Conservation (phyloP, 2,113 vertebrate species). For the Bubalus kerabau region DNA sequence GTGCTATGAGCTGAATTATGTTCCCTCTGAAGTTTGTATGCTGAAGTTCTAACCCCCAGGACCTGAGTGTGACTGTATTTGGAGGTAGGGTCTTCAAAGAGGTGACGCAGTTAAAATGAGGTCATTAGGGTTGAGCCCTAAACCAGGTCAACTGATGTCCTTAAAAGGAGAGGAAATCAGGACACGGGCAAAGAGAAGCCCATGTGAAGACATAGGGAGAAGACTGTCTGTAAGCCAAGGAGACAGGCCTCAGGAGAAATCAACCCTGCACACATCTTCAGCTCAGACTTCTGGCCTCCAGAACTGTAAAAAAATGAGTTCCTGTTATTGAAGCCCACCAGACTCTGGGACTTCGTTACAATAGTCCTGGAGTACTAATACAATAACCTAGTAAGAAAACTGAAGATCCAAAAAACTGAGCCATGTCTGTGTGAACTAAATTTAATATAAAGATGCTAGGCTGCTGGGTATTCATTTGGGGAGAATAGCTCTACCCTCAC, state of each 20-base stretch:
- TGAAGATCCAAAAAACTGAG: background rate
- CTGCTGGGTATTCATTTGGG: background rate
- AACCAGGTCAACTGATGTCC: background rate
- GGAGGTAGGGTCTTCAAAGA: background rate
- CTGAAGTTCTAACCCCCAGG: background rate
- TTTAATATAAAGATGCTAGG: background rate
- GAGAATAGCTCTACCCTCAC: background rate
- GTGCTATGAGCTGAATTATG: no score
- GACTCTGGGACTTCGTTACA: background rate
- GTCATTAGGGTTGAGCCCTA: background rate
- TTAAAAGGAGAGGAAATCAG: background rate
- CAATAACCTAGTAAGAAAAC: background rate
- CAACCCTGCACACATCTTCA: background rate
- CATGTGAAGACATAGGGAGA: background rate
- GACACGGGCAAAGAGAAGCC: background rate
- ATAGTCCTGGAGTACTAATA: background rate
- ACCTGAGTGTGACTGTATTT: background rate
- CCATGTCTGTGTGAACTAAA: background rate
- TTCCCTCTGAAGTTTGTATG: no score
- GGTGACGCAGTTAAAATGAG: background rate
- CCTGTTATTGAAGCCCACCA: background rate
- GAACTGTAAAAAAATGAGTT: background rate
- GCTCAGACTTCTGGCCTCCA: background rate
- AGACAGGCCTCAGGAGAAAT: background rate
- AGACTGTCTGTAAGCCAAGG: fast-evolving